Base-by-base conservation (phyloP, 2,888 invertebrate genomes). In the Parasteatoda lunata region DNA sequence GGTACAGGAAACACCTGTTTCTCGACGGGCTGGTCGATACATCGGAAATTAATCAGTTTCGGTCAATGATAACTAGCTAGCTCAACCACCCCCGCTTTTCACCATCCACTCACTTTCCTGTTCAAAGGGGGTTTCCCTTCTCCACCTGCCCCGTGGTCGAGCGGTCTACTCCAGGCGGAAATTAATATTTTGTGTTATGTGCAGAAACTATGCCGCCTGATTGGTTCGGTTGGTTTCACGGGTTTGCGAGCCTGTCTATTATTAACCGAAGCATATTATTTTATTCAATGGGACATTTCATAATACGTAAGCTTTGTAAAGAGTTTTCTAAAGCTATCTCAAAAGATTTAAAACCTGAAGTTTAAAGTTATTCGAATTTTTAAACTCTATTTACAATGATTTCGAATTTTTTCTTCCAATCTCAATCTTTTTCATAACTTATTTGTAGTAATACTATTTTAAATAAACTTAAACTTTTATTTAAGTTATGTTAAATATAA, bases 21-120 rank as follows among this genome's bases (percentile, higher is more conserved):
- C 71, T 68, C 76, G 76, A 52, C 48, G 77, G 65, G 47, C 72
- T 72, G 77, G 73, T 87, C 87, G 72, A 87, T 87, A 87, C 78
- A 82, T 82, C 77, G 87, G 82, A 87, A 88, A 88, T 83, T 88
- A 83, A 83, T 82, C 82, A 69, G 73, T 65, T 78, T 64, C 68
- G 72, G 70, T 73, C 69, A 78, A 82, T 83, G 72, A 70, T 88
- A 77, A 75, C 83, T 78, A 83, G 70, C 73, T 72, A 52, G 65
- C 81, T 69, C 76, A 76, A 64, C 77, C 68, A 49, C 73, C 13
- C 73, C 64, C 52, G 45, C 65, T 30, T 15, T 66, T 52, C 54
- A 47, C 54, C 47, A 45, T 47, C 54, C 77, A 66, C 68, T 48
- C 52, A 66, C 68, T 77, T 66, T 68, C 77, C 77, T 68, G 68